These are phyloP conservation scores for Andrena minutula DNA, from an alignment of 2,888 invertebrate genomes.

Conservation along the genomic window DNA sequence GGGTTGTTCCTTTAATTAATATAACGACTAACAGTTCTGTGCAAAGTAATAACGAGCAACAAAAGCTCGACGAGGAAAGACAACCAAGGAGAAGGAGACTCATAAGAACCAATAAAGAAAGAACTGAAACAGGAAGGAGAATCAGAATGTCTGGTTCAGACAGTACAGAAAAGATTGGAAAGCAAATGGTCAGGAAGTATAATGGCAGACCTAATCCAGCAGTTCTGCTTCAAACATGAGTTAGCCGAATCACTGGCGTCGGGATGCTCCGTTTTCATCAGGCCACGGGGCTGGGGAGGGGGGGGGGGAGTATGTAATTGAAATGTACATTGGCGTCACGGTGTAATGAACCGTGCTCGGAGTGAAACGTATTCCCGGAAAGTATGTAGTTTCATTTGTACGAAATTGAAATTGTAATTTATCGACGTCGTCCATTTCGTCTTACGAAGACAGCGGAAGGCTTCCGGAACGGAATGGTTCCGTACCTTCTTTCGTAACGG, in stretches of 20 bases:
- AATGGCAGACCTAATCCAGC: conserved; percentile 25
- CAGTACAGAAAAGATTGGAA: neutral
- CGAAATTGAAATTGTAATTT: conserved; percentile 66
- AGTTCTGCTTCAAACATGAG: conserved; percentile 54
- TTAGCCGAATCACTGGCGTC: conserved; percentile 48
- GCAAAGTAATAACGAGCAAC: too few species aligned
- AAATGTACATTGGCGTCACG: conserved; percentile 64
- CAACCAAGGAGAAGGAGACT: too few species aligned
- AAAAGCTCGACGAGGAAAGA: too few species aligned
- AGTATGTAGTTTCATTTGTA: conserved; percentile 64
- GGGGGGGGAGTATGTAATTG: conserved; percentile 48
- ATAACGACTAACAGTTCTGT: too few species aligned
- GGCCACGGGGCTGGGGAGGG: conserved; percentile 4
- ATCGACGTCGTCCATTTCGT: conserved; percentile 38
- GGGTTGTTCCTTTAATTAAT: too few species aligned
- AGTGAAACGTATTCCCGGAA: conserved; percentile 56
- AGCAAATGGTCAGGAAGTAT: conserved; percentile 2
- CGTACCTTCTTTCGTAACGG: conserved; percentile 19
- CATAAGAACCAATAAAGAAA: neutral
- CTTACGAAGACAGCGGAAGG: conserved; percentile 12
- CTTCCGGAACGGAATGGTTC: conserved; percentile 23
- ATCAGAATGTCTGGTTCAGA: neutral
- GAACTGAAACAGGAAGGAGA: neutral
- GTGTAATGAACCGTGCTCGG: conserved; percentile 53
- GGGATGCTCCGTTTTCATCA: conserved; percentile 59